Conservation (phyloP, 2,113 vertebrate genomes). For the Lipotes vexillifer region DNA sequence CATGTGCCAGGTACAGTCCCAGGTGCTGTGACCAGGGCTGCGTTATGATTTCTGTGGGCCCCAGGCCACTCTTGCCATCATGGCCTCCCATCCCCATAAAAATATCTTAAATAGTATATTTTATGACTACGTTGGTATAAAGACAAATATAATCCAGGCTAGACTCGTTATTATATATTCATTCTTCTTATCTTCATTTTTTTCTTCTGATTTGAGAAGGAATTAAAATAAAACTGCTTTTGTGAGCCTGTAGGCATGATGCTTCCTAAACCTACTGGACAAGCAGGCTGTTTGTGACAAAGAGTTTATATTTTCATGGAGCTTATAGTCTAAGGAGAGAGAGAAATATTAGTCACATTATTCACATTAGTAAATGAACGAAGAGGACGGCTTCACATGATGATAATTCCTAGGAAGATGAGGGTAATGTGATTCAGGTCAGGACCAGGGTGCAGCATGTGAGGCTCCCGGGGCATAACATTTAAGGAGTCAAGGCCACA, state of each 20-base stretch:
- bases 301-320: background rate
- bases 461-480: background rate
- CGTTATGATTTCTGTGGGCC: background rate
- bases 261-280: background rate
- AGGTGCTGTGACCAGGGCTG: background rate
- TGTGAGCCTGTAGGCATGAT: background rate
- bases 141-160: background rate
- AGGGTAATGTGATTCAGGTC: background rate
- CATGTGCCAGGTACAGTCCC: background rate
- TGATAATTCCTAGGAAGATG: background rate
- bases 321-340: background rate
- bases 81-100: background rate
- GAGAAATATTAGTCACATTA: background rate
- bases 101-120: background rate
- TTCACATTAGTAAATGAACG: background rate
- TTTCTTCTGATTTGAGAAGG: background rate
- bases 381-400: background rate
- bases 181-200: background rate
- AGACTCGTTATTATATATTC: background rate
- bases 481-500: background rate
- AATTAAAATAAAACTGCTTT: background rate
- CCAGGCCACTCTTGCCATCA: background rate
- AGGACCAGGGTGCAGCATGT: background rate
- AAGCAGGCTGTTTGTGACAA: too few relatives aligned
- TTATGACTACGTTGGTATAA: background rate